phyloP scores from a whole-genome alignment of 2,797 vertebrate species.

The Gymnodraco acuticeps region DNA sequence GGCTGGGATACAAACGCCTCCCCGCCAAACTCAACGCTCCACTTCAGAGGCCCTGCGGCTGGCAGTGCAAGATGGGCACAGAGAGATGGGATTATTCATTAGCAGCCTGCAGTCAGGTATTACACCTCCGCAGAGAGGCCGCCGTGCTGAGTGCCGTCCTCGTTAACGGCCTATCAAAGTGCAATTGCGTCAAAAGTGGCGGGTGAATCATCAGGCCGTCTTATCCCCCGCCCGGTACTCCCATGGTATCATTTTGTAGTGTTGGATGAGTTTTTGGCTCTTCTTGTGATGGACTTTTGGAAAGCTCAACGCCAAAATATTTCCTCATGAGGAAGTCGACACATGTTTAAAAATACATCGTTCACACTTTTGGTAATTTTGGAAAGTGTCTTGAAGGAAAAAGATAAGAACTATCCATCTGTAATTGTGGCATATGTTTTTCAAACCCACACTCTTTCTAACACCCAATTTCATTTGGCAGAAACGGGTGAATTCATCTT shows the following conservation, averaged over 20 bases:
- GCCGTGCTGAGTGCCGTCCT: conserved; percentile 48
- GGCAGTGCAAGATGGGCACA: conserved; percentile 49
- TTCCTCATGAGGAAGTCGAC: conserved; percentile 23
- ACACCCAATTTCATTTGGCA: background rate
- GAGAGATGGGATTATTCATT: conserved; percentile 60
- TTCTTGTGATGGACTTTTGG: conserved; percentile 19
- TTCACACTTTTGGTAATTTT: conserved; percentile 1
- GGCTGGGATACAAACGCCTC: conserved; percentile 53
- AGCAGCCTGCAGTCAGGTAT: conserved; percentile 61
- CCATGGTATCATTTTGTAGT: conserved; percentile 31
- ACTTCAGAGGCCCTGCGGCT: conserved; percentile 59
- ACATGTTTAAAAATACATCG: conserved; percentile 6
- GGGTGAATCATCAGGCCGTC: conserved; percentile 39
- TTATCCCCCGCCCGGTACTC: conserved; percentile 50
- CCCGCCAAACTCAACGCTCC: conserved; percentile 43
- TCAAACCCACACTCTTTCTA: conserved; percentile 11
- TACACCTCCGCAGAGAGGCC: conserved; percentile 58
- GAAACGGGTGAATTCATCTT: background rate
- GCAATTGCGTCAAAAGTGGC: conserved; percentile 28
- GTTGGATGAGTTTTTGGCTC: conserved; percentile 28
- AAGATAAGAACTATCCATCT: conserved; percentile 3
- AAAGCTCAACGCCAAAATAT: conserved; percentile 1
- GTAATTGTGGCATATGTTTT: conserved; percentile 30
- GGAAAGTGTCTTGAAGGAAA: conserved; percentile 8
- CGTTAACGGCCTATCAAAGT: conserved; percentile 64